Percentiles rank a stretch among this genome's conserved stretches.
Evolutionary conservation across 2,797 vertebrate genomes (phyloP).

Genomic region (Phoxinus dragarum): DNA sequence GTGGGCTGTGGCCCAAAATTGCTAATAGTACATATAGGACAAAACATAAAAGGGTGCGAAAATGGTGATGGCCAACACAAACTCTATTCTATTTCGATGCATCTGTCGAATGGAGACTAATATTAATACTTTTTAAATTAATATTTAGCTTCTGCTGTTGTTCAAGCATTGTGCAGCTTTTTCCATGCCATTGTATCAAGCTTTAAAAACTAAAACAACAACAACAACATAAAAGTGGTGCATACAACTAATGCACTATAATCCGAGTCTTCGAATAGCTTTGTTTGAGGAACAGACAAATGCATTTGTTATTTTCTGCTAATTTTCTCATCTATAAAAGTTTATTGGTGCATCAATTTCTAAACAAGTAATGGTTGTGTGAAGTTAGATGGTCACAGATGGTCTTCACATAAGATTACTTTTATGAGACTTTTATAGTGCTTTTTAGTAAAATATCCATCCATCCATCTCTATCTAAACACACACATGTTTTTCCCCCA

Average conservation of each 20-base stretch:
- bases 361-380: slow-evolving; percentile 6
- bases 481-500: too few species aligned
- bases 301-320: not conserved
- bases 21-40: not conserved
- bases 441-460: too few species aligned
- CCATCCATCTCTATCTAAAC: too few species aligned
- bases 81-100: not conserved
- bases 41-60: not conserved
- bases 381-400: not conserved
- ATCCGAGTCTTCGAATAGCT: not conserved
- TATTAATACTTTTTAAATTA: not conserved
- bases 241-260: not conserved
- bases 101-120: not conserved
- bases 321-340: not conserved
- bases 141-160: not conserved
- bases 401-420: too few species aligned
- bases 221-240: not conserved
- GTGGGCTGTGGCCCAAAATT: not conserved
- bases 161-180: not conserved
- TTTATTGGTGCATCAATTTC: not conserved
- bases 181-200: not conserved
- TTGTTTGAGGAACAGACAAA: not conserved
- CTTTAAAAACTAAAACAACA: not conserved
- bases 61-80: not conserved
- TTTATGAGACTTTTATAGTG: too few species aligned